Base-by-base conservation (phyloP, 2,888 invertebrate species). In the Phyto melanocephala region DNA sequence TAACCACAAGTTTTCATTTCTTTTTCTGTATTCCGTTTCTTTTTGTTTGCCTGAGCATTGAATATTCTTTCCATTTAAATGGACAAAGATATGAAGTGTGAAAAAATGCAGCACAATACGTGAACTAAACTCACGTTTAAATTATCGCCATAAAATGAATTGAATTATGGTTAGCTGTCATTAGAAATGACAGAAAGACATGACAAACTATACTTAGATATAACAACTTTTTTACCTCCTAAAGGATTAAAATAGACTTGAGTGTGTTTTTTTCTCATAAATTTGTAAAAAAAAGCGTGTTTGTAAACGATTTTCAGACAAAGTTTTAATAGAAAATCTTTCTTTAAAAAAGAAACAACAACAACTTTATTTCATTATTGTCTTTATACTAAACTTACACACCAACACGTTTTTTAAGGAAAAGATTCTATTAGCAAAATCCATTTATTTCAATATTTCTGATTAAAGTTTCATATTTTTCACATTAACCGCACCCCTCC, bases 391-490 rank as follows among this genome's bases (percentile, higher is more conserved):
- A 17, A 88, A n/a, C n/a, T n/a, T n/a, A n/a, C n/a, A n/a, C n/a
- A n/a, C n/a, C n/a, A n/a, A n/a, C n/a, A n/a, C n/a, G n/a, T n/a
- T n/a, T 88, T 87, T 47, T 47, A 13, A 42, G 6, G 6, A 88
- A 87, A 88, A 88, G 86, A 87, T 88, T 88, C 87, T 58, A 87
- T 87, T 88, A 87, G 88, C 85, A 85, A 86, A 86, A 85, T 85
- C 86, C 88, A 88, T 88, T 88, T 88, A 86, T 88, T 86, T 88
- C 87, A 88, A 85, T 85, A 85, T 80, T 81, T 54, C 50, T 68
- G 40, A 62, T 42, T 35, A 71, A 88, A 87, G 86, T 86, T 85
- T 86, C 87, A 87, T 87, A 87, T 67, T 67, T 70, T 71, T 20
- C 22, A 15, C 35, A 35, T 10, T 15, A 63, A 22, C 37, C 54